Evolutionary conservation across 1,140 invertebrate species (phyloP), one percentile per base, ranked within the genome.

Genomic region (Cyrtorhinus lividipennis): DNA sequence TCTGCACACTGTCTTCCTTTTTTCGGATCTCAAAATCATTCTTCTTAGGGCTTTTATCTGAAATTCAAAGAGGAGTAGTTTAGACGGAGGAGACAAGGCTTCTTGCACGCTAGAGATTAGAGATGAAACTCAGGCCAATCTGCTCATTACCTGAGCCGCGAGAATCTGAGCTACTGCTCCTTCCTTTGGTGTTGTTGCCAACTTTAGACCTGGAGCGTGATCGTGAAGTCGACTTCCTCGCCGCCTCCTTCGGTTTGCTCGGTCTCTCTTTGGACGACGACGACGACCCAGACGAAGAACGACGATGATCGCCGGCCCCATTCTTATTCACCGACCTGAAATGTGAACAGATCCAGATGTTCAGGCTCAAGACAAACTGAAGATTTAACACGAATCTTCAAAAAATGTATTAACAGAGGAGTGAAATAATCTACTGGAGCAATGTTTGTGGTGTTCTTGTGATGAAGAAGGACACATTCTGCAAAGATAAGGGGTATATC

Each of bases 1-100:
- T 86, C 69, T 89, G 86, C 8, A 89, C 80, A 56, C 85, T 86
- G 65, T 87, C 81, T 69, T 87, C 86, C 67, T 87, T 88, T 66
- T 83, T 85, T 2, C 80, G 75, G 64, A 86, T 83, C 69, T 87
- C 84, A 70, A 87, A 86, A 66, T 83, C 80, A 25, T 79, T 80
- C 63, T 84, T 81, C 64, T 82, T 79, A 20, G 48, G 48, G 22
- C 69, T 71, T 56, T 64, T 66, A 5, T 63, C 63, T 61, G 72
- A 70, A 48, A 46, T 26, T n/a, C n/a, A n/a, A n/a, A n/a, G n/a
- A n/a, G n/a, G n/a, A n/a, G n/a, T n/a, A n/a, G n/a, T n/a, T n/a
- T n/a, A n/a, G n/a, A n/a, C n/a, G n/a, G n/a, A n/a, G n/a, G n/a
- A n/a, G n/a, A n/a, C n/a, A n/a, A n/a, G n/a, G n/a, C n/a, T n/a